Base-by-base conservation (phyloP, 2,888 invertebrate genomes). In the Acronicta leporina region DNA sequence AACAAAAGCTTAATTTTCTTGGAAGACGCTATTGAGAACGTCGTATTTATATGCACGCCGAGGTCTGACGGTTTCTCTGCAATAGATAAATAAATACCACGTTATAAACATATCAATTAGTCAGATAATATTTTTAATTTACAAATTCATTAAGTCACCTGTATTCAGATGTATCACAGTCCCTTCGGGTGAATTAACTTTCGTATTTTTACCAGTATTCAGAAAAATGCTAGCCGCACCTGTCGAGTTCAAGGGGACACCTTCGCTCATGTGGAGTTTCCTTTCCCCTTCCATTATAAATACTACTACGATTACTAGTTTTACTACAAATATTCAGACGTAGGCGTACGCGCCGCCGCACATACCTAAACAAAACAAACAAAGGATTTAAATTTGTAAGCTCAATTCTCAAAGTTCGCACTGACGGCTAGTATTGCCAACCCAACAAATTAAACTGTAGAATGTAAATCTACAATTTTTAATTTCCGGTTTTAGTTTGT, bases 1-100 rank as follows among this genome's bases (percentile, higher is more conserved):
- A 94, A 91, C 79, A 94, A 83, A 69, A 92, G 84, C 84, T 87
- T 92, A 75, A 94, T 89, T 91, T 93, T 94, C 91, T 92, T 93
- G 84, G 92, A 92, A 90, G 94, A 92, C 89, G 92, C 92, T 83
- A 93, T 89, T 55, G 92, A 90, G 75, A 92, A 87, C 56, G 93
- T 94, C 38, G 94, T 93, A 77, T 94, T 93, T 77, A 94, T 92
- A 75, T 94, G 93, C 53, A 94, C 89, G 73, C 92, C 94, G 79
- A 93, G 90, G 76, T 94, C 93, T 35, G 92, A 82, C 27, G 90
- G 88, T 67, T 91, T 92, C 63, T 90, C 93, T 93, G 87, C 56
- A 90, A 91, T 74, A 74, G 57, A 73, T 60, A 66, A 77, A 73
- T 47, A 68, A 73, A 77, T 49, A 70, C 65, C 65, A 78, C 63